These are phyloP conservation scores for Dicrurus megarhynchus DNA, from an alignment of 2,113 vertebrate genomes.

Conservation along the genomic window DNA sequence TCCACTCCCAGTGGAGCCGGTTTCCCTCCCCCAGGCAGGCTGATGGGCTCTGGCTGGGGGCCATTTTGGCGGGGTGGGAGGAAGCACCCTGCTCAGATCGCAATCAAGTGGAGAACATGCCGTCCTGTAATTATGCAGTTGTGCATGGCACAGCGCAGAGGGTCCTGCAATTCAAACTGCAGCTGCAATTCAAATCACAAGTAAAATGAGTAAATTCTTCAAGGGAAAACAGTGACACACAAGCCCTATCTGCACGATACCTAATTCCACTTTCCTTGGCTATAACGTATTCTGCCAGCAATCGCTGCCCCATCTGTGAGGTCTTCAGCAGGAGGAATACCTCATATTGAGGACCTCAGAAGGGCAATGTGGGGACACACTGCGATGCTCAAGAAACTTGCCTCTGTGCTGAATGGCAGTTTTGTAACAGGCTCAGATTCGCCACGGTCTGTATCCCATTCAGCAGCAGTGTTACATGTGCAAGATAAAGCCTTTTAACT, in stretches of 20 bases:
- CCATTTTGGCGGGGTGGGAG: neutral
- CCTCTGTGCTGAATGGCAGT: neutral
- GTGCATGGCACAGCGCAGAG: neutral
- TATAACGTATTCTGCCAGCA: neutral
- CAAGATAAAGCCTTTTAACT: constrained; percentile 26
- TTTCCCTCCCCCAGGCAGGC: neutral
- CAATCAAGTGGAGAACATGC: neutral
- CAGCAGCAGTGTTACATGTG: neutral
- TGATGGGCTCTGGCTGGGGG: neutral
- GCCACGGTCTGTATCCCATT: neutral
- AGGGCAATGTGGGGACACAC: neutral
- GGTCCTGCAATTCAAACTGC: neutral
- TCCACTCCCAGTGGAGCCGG: neutral
- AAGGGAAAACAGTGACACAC: neutral
- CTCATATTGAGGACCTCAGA: neutral
- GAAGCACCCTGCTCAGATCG: neutral
- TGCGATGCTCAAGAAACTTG: neutral
- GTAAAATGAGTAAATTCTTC: neutral
- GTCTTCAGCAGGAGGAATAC: neutral
- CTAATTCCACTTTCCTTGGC: neutral
- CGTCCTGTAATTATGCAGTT: neutral
- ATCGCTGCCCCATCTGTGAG: neutral
- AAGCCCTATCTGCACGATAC: neutral
- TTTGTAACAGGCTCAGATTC: constrained; percentile 8
- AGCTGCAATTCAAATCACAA: neutral